Percentiles rank a stretch among this genome's conserved stretches.
phyloP scores from a whole-genome alignment of 2,888 invertebrate genomes.

The Tipula lateralis region DNA sequence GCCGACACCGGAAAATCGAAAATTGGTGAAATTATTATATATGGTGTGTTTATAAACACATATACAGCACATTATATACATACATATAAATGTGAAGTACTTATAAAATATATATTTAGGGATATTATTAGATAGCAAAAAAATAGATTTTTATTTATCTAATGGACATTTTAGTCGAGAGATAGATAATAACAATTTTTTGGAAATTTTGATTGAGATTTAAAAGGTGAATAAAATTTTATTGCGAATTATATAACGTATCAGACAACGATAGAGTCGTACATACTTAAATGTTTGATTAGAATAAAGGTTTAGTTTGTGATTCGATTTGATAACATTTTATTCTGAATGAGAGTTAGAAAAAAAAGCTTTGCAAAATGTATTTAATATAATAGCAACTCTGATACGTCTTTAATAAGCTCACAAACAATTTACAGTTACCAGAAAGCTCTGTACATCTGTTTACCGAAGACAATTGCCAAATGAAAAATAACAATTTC shows the following conservation, averaged over 20 bases:
- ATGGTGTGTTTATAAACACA: slow-evolving; percentile 12
- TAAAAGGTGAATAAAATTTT: slow-evolving; percentile 1
- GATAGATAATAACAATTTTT: slow-evolving; percentile 7
- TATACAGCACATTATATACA: slow-evolving; percentile 27
- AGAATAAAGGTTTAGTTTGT: neutral
- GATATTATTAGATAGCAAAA: neutral
- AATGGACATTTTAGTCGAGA: neutral
- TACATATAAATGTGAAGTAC: neutral
- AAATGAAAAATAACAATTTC: neutral
- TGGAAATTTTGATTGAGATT: neutral
- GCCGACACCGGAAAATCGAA: slow-evolving; percentile 24
- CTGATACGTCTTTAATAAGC: neutral
- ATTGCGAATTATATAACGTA: neutral
- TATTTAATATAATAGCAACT: neutral
- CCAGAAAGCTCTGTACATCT: neutral
- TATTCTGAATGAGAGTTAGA: neutral
- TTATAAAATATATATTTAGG: slow-evolving; percentile 26
- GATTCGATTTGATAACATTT: too few species aligned
- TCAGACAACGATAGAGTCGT: neutral
- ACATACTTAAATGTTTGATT: neutral
- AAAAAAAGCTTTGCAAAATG: neutral
- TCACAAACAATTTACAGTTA: too few species aligned
- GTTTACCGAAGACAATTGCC: neutral
- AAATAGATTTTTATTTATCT: slow-evolving; percentile 25
- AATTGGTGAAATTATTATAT: slow-evolving; percentile 24